Conservation (phyloP, 2,113 vertebrate genomes). For the Scopus umbretta region DNA sequence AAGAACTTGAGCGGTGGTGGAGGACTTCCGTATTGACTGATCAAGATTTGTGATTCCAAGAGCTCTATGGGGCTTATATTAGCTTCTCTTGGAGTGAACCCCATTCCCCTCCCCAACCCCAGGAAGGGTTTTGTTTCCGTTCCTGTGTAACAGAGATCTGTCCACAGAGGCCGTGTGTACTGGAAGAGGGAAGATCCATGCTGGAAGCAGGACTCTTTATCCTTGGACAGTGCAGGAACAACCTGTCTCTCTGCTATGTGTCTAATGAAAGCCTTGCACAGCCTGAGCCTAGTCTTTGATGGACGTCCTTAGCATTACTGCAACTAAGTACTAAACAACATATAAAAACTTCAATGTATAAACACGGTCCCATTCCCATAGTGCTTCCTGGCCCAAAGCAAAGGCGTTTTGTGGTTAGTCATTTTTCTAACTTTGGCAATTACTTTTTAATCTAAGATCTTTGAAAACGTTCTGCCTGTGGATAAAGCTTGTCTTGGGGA, state of each 20-base stretch:
- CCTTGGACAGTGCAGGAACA: background rate
- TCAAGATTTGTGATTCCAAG: background rate
- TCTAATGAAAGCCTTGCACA: background rate
- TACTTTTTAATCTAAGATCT: background rate
- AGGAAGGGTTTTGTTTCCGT: background rate
- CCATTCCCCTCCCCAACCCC: background rate
- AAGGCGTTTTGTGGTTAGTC: background rate
- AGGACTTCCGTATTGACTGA: background rate
- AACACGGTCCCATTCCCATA: background rate
- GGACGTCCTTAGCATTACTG: background rate
- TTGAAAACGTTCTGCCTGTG: background rate
- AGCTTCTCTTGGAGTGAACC: background rate
- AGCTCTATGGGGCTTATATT: background rate
- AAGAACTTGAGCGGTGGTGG: background rate
- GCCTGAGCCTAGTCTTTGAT: background rate
- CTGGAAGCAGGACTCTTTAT: background rate
- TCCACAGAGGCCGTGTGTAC: rapidly evolving
- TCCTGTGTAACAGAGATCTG: background rate
- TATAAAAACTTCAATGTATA: background rate
- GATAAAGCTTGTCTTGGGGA: background rate
- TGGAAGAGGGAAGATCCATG: background rate
- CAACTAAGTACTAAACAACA: background rate
- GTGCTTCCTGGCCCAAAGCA: background rate
- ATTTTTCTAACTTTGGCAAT: background rate
- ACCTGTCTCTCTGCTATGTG: background rate